These are phyloP conservation scores for Euspilapteryx auroguttella DNA, from an alignment of 2,888 invertebrate species.

Conservation along the genomic window DNA sequence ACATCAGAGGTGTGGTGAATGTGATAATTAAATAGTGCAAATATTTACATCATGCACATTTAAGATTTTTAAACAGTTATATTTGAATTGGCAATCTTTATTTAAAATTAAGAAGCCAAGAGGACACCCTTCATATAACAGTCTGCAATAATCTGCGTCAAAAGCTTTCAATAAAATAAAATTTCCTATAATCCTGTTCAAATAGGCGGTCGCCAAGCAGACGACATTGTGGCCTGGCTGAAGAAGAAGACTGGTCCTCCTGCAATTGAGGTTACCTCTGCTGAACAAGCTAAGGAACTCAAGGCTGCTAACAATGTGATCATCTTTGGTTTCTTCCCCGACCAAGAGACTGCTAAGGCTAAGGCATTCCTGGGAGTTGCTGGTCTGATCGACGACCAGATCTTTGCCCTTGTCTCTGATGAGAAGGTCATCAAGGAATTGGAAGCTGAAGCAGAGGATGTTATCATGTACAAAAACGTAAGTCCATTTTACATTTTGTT, in stretches of 20 bases:
- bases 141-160: no score
- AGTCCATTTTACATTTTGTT: slow-evolving; percentile 13
- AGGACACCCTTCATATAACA: no score
- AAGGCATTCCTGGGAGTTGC: slow-evolving; percentile 85
- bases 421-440: slow-evolving; percentile 79
- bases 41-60: no score
- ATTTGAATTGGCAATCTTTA: no score
- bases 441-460: slow-evolving; percentile 74
- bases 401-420: slow-evolving; percentile 83
- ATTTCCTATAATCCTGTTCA: no score
- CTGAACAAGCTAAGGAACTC: slow-evolving; percentile 82
- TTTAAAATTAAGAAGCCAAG: no score
- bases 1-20: no score
- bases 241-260: slow-evolving; percentile 97
- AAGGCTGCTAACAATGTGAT: slow-evolving; percentile 80
- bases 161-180: no score
- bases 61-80: no score
- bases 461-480: slow-evolving; percentile 92
- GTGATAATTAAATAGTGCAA: no score
- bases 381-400: slow-evolving; percentile 79
- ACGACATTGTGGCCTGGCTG: slow-evolving; percentile 92
- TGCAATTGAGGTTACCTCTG: slow-evolving; percentile 75
- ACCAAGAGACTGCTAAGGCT: slow-evolving; percentile 76
- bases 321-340: slow-evolving; percentile 89
- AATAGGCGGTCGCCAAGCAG: slow-evolving; percentile 85